phyloP scores from a whole-genome alignment of 1,140 invertebrate genomes.

The Brachionus angularis region DNA sequence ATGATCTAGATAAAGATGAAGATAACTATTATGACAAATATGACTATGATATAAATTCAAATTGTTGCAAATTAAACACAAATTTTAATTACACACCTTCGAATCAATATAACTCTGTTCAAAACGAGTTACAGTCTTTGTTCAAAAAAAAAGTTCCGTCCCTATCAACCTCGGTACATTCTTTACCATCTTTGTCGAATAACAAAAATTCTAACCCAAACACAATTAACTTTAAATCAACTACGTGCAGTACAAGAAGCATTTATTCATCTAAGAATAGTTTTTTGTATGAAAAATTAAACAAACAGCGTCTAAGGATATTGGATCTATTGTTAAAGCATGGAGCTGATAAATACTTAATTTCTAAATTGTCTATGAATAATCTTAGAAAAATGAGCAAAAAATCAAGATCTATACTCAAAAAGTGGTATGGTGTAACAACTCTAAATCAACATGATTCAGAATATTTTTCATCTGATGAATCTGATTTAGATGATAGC shows the following conservation, averaged over 20 bases:
- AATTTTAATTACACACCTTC: too few species aligned
- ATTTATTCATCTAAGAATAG: not conserved
- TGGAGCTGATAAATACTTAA: slow-evolving; percentile 28
- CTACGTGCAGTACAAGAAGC: not conserved
- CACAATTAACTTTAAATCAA: not conserved
- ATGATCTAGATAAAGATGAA: slow-evolving; percentile 11
- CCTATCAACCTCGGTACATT: not conserved
- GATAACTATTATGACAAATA: slow-evolving; percentile 31
- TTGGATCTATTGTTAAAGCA: not conserved
- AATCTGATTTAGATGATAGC: not conserved
- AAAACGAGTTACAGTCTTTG: too few species aligned
- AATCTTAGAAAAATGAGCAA: slow-evolving; percentile 15
- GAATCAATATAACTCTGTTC: too few species aligned
- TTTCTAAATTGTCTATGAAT: not conserved
- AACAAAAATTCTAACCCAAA: not conserved
- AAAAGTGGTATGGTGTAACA: slow-evolving; percentile 11
- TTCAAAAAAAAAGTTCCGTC: not conserved
- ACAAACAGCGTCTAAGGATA: not conserved
- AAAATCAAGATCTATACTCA: not conserved
- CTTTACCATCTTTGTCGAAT: not conserved
- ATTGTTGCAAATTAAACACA: not conserved
- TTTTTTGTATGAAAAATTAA: not conserved
- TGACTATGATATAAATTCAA: slow-evolving; percentile 21
- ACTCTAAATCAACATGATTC: not conserved
- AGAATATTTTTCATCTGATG: not conserved